Base-by-base conservation (phyloP, 2,797 vertebrate species). In the Emys orbicularis region DNA sequence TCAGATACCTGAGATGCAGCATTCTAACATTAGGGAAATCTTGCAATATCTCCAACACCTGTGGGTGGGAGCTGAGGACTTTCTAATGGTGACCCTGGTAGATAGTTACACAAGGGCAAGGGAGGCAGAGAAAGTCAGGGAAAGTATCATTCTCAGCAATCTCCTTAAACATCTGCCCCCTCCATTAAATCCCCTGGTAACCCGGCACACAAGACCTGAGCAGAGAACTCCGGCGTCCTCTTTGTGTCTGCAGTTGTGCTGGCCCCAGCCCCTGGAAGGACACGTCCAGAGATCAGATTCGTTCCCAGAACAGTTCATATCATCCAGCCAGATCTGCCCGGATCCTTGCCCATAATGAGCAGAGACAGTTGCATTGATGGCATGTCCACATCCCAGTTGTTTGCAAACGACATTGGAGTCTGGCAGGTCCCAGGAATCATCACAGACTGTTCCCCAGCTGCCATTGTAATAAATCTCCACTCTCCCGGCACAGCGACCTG, bases 201-300 rank as follows among this genome's bases (percentile, higher is more conserved):
- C 54, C 8, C 15, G 54, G 10, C 15, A 52, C 77, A 59, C 5
- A 23, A 44, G 5, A 98, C 98, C 98, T 97, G 98, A 98, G 86
- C 98, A 98, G 41, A 98, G 80, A 52, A 98, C 97, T 65, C 97
- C 98, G 4, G 95, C 97, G 15, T 98, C 98, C 44, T 97, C 90
- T 47, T 97, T 98, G 94, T 97, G 97, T 19, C 87, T 93, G 91
- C 98, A 98, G 90, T 97, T 56, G 34, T 97, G 93, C 44, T 92
- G 83, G 12, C 96, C 95, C 97, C 96, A 97, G 0, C 12, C 21
- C 4, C 4, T 76, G 5, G 92, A 96, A 12, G 93, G 90, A 76
- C 98, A 98, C 3, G 56, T 6, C 97, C 97, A 98, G 65, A 98
- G 77, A 5, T 89, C 50, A 11, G 97, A 65, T 86, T 98, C 98